Evolutionary conservation across 2,888 invertebrate genomes (phyloP).

Genomic region (Tetranychus piercei): DNA sequence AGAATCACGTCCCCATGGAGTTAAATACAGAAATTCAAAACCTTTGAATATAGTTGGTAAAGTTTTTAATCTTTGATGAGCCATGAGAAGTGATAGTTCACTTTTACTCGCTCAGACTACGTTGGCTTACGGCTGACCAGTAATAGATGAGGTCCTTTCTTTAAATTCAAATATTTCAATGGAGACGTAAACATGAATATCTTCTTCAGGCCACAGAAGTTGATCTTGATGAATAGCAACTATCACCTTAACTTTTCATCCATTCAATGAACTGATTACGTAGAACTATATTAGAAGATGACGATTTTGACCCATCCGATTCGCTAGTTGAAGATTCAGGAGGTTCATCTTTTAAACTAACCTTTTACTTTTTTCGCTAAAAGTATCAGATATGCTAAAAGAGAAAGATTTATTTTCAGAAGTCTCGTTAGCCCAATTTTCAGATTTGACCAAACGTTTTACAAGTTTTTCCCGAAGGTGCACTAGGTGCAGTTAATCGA

Average conservation of each 20-base stretch:
- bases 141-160: too few relatives aligned
- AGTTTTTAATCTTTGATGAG: conserved; percentile 54
- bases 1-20: conserved; percentile 69
- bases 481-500: not conserved
- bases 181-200: too few relatives aligned
- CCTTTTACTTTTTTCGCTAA: not conserved
- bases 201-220: too few relatives aligned
- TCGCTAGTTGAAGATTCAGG: not conserved
- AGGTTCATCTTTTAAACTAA: not conserved
- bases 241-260: conserved; percentile 7
- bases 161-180: too few relatives aligned
- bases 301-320: not conserved
- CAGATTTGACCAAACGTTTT: not conserved
- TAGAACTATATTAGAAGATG: not conserved
- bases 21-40: conserved; percentile 56
- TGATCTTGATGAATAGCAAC: too few relatives aligned
- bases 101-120: too few relatives aligned
- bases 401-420: not conserved
- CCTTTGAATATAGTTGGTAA: conserved; percentile 49
- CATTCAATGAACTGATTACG: not conserved
- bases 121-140: too few relatives aligned
- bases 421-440: not conserved
- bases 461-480: not conserved
- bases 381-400: not conserved
- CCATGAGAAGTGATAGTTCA: conserved; percentile 56